Conservation (phyloP, 2,113 vertebrate species). For the Lipophrys pholis region DNA sequence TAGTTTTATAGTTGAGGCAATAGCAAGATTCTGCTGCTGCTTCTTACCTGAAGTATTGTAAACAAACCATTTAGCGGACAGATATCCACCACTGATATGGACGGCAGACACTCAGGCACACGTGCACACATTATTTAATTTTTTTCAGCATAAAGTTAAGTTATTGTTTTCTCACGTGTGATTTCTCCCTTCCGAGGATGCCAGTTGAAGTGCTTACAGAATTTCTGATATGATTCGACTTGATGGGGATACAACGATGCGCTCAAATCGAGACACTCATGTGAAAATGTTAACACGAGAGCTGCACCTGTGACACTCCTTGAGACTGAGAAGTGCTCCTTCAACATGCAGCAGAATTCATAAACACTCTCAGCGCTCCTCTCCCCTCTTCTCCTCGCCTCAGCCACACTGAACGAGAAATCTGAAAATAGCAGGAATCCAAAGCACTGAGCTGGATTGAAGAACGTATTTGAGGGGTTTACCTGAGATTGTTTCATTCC, state of each 20-base stretch:
- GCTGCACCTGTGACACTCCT: constrained; percentile 53
- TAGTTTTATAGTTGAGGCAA: not conserved
- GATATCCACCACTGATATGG: not conserved
- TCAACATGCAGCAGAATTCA: constrained; percentile 35
- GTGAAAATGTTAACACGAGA: constrained; percentile 33
- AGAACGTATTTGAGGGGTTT: constrained; percentile 26
- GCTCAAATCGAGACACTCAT: constrained; percentile 14
- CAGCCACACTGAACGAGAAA: constrained; percentile 58
- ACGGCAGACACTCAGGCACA: too few relatives aligned
- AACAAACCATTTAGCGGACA: not conserved
- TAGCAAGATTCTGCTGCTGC: not conserved
- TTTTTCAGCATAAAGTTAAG: too few relatives aligned
- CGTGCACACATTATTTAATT: too few relatives aligned
- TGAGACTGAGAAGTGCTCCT: constrained; percentile 24
- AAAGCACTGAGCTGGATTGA: constrained; percentile 9
- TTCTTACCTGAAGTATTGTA: not conserved
- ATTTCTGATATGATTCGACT: not conserved
- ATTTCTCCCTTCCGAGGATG: not conserved
- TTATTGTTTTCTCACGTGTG: too few relatives aligned
- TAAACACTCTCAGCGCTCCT: constrained; percentile 24
- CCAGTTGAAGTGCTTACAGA: not conserved
- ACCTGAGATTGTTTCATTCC: constrained; percentile 41
- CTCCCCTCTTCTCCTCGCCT: constrained; percentile 8
- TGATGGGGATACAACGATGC: not conserved
- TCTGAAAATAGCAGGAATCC: constrained; percentile 51